phyloP scores from a whole-genome alignment of 2,113 vertebrate genomes.

The Nibea albiflora region DNA sequence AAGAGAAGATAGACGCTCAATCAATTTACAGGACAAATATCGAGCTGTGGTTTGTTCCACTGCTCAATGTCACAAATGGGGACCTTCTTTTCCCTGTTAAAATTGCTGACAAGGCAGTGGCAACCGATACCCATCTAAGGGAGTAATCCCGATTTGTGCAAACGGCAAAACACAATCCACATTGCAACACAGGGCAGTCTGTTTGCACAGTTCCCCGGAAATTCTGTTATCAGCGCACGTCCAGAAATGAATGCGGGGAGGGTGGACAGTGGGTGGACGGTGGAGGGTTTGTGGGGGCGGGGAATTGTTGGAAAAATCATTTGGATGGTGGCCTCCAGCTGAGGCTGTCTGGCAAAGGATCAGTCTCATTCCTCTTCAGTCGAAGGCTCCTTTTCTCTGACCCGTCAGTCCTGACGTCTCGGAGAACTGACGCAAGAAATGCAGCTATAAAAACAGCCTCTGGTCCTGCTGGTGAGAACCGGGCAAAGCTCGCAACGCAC shows the following conservation, averaged over 20 bases:
- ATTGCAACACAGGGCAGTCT: conserved; percentile 40
- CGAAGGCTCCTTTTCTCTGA: conserved; percentile 71
- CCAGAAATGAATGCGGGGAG: conserved; percentile 63
- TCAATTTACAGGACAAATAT: conserved; percentile 37
- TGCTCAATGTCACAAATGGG: conserved; percentile 38
- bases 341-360: conserved; percentile 80
- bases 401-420: conserved; percentile 67
- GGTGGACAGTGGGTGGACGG: conserved; percentile 41
- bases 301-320: conserved; percentile 59
- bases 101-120: conserved; percentile 43
- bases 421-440: conserved; percentile 67
- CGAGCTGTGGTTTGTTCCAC: conserved; percentile 49
- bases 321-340: conserved; percentile 65
- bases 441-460: conserved; percentile 74
- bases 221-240: conserved; percentile 71
- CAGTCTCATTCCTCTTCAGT: conserved; percentile 73
- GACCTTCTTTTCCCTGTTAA: conserved; percentile 22
- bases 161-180: conserved; percentile 11
- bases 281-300: conserved; percentile 35
- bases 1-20: conserved; percentile 27
- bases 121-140: conserved; percentile 49
- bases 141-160: conserved; percentile 32
- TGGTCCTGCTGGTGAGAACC: conserved; percentile 83
- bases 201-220: conserved; percentile 66
- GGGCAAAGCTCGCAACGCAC: conserved; percentile 49